Evolutionary conservation across 2,113 vertebrate genomes (phyloP), one percentile per base, ranked within the genome.

Genomic region (Ceuthmochares aereus): DNA sequence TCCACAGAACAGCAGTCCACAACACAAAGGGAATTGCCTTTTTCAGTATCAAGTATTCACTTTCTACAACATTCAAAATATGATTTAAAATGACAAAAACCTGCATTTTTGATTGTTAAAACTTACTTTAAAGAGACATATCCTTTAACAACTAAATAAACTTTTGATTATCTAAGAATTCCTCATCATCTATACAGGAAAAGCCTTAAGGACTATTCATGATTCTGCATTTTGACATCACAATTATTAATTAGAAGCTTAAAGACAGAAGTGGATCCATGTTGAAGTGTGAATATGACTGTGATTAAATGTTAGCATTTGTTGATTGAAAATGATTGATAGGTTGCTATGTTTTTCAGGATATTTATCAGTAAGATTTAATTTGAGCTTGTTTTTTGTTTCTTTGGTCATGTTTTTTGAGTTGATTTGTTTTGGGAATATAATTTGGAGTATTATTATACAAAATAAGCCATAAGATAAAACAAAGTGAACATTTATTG

Each of bases 301-400:
- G 59, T 96, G 89, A 95, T 96, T 96, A 95, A 96, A 91, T 85
- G 37, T 80, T 94, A 90, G n/a, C 23, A 76, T 95, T 94, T 95
- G 63, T 87, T 97, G 91, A 96, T 94, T 93, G 81, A 67, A 93
- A 96, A 83, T 90, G 84, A 96, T 80, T 94, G 93, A 93, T 67
- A 83, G 37, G 18, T 70, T 91, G 67, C 51, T 89, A 87, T 83
- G 75, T 67, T 87, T 87, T 90, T 87, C 78, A 93, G 37, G 23
- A 45, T 77, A 76, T 82, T 93, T 93, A 51, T 56, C n/a, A 82
- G 66, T 84, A 82, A 75, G 30, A 60, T 66, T 94, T 68, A 89
- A 89, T 72, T 81, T 62, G 6, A 81, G 19, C 26, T n/a, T 62
- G 26, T 16, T 21, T 43, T 10, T 30, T 66, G 36, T 18, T 22